Conservation (phyloP, 2,113 vertebrate species). For the Hyaena hyaena region DNA sequence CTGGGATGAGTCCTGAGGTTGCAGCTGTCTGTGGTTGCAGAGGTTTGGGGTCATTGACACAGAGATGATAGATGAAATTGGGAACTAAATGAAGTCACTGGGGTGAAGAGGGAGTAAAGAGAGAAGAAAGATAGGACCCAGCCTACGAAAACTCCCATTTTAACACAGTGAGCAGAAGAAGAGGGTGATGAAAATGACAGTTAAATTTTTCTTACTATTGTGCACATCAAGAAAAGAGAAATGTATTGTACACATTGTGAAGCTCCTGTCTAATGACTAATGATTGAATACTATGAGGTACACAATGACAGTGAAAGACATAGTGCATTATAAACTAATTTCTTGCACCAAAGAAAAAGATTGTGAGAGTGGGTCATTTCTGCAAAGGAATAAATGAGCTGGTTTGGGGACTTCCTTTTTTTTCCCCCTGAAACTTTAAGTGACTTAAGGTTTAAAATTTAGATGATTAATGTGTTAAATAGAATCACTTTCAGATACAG, state of each 20-base stretch:
- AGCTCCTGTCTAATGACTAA: not conserved
- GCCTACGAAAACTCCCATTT: not conserved
- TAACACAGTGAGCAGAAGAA: not conserved
- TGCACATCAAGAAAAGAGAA: not conserved
- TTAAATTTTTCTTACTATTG: not conserved
- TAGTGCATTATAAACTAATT: not conserved
- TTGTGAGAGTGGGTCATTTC: not conserved
- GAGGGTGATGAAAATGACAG: not conserved
- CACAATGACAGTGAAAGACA: not conserved
- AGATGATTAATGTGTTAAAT: not conserved
- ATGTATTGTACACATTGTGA: not conserved
- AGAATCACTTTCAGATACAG: not conserved
- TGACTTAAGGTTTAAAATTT: not conserved
- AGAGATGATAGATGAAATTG: not conserved
- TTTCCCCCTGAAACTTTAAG: not conserved
- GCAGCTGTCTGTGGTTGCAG: not conserved
- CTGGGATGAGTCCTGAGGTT: not conserved
- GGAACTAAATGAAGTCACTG: not conserved
- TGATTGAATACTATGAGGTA: not conserved
- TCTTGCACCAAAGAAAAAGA: constrained; percentile 11
- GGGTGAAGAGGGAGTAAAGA: not conserved
- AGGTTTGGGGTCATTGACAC: not conserved
- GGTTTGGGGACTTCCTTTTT: not conserved
- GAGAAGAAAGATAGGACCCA: not conserved
- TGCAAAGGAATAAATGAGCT: not conserved